Evolutionary conservation across 2,113 vertebrate species (phyloP).

Genomic region (Cathartes aura): DNA sequence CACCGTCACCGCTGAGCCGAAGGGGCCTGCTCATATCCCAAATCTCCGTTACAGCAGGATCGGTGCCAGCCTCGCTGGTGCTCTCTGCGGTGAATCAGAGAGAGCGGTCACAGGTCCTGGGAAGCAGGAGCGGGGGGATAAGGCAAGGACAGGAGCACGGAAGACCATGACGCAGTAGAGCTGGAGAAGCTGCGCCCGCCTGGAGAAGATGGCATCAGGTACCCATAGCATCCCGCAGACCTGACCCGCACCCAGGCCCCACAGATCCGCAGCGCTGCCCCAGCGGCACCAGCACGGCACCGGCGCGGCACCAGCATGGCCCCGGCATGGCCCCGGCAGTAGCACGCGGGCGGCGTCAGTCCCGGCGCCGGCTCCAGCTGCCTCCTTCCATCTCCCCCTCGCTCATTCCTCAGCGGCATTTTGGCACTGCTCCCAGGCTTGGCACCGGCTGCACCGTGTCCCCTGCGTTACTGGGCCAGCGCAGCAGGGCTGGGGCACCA

Average conservation of each 20-base stretch:
- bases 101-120: background rate
- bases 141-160: fast-evolving
- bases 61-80: background rate
- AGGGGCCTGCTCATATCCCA: background rate
- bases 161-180: background rate
- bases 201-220: background rate
- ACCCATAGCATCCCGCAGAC: background rate
- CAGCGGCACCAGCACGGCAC: no score
- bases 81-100: background rate
- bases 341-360: background rate
- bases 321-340: fast-evolving
- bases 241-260: background rate
- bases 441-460: background rate
- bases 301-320: fast-evolving
- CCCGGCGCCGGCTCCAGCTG: background rate
- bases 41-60: fast-evolving
- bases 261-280: fast-evolving
- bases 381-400: constrained; percentile 45
- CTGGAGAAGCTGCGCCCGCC: background rate
- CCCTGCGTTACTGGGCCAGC: background rate
- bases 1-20: fast-evolving
- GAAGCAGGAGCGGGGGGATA: no score
- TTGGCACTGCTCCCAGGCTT: background rate
- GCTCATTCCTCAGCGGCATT: background rate
- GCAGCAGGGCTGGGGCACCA: background rate